Evolutionary conservation across 1,140 invertebrate genomes (phyloP).

Genomic region (Microvelia longipes): DNA sequence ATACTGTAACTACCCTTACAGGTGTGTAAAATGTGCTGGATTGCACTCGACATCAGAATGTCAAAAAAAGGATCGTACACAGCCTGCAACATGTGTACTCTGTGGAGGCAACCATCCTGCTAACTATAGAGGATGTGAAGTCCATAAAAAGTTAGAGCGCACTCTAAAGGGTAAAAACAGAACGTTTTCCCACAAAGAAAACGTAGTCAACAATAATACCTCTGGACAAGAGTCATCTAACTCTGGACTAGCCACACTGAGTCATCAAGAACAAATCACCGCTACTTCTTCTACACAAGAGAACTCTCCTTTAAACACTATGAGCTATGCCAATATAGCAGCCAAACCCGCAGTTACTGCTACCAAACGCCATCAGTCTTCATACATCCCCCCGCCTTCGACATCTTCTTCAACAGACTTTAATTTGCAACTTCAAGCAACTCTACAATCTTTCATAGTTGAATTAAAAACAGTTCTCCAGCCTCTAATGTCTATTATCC

Average conservation of each 20-base stretch:
- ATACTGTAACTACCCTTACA: slow-evolving; percentile 22
- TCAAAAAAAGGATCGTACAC: slow-evolving; percentile 17
- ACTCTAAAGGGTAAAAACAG: too few species aligned
- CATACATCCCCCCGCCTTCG: not conserved
- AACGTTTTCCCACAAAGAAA: not conserved
- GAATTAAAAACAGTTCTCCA: not conserved
- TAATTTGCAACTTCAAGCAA: not conserved
- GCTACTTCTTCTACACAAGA: not conserved
- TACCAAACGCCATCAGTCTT: not conserved
- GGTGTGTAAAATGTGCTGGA: slow-evolving; percentile 29
- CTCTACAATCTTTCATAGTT: not conserved
- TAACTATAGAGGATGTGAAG: slow-evolving; percentile 27
- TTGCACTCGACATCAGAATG: slow-evolving; percentile 28
- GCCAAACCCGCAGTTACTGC: not conserved
- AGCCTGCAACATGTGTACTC: slow-evolving; percentile 24
- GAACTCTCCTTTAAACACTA: not conserved
- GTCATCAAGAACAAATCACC: not conserved
- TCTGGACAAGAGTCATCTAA: not conserved
- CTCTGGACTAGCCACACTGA: not conserved
- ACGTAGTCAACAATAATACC: not conserved
- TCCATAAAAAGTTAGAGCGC: slow-evolving; percentile 21
- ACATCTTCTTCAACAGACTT: too few species aligned
- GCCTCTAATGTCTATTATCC: not conserved
- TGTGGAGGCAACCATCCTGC: slow-evolving; percentile 28
- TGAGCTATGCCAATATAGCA: not conserved